Conservation (phyloP, 2,797 vertebrate species). For the Lepus townsendii region DNA sequence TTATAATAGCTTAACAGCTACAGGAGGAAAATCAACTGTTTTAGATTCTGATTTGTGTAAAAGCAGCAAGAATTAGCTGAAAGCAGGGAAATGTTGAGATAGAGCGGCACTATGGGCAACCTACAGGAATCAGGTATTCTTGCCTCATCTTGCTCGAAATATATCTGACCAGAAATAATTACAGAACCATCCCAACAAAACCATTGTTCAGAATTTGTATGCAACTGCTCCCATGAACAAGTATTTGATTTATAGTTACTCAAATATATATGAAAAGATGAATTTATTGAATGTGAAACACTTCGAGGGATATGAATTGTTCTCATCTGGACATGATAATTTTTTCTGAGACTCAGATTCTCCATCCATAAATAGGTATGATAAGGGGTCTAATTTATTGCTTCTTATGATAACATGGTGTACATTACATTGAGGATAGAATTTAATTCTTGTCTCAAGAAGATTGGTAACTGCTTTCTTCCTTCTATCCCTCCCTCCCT, state of each 20-base stretch:
- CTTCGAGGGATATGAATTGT: neutral
- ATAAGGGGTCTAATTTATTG: neutral
- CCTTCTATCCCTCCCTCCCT: too few relatives aligned
- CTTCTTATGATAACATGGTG: neutral
- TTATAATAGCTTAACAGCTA: neutral
- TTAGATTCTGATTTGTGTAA: neutral
- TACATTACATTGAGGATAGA: neutral
- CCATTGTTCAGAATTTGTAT: neutral
- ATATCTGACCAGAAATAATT: neutral
- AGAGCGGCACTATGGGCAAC: fast-evolving
- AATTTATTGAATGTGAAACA: neutral
- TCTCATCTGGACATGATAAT: neutral
- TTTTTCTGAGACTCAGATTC: neutral
- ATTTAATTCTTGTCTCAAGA: neutral
- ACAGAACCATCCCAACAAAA: neutral
- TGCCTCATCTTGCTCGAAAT: neutral
- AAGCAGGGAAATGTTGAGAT: neutral
- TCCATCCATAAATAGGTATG: neutral
- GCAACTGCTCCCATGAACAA: neutral
- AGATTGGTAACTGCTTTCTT: neutral
- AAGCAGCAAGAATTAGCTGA: neutral
- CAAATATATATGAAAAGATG: neutral
- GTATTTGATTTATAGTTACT: neutral
- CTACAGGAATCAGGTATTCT: neutral
- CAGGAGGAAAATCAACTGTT: neutral